These are phyloP conservation scores for Orchestes rusci DNA, from an alignment of 2,888 invertebrate species.

Conservation along the genomic window DNA sequence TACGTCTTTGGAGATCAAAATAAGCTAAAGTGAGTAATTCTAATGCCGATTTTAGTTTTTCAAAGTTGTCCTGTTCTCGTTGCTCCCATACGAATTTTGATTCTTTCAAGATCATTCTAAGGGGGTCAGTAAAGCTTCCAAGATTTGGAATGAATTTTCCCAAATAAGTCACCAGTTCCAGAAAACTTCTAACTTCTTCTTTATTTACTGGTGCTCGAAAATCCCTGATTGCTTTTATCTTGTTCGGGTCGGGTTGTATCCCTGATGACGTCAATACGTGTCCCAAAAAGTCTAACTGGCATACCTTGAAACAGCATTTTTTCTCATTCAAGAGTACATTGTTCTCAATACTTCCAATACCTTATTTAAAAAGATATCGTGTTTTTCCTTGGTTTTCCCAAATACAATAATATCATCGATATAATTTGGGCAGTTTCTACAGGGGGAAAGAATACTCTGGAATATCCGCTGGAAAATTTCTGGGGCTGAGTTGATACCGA, in stretches of 20 bases:
- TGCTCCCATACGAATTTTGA: too few species aligned
- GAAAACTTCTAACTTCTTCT: conserved; percentile 28
- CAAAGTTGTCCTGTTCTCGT: too few species aligned
- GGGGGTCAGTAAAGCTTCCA: conserved; percentile 5
- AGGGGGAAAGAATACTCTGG: conserved; percentile 31
- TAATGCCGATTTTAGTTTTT: too few species aligned
- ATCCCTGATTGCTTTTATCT: conserved; percentile 9
- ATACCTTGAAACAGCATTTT: conserved; percentile 21
- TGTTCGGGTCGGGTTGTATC: conserved; percentile 25
- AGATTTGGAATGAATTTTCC: conserved; percentile 26
- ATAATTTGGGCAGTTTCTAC: conserved; percentile 31
- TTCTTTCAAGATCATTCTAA: too few species aligned
- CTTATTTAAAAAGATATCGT: conserved; percentile 17
- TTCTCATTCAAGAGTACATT: conserved; percentile 21
- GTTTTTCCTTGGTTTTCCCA: conserved; percentile 31
- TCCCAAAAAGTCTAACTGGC: conserved; percentile 16
- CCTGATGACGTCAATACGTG: conserved; percentile 35
- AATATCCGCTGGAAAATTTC: too few species aligned
- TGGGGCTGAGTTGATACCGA: too few species aligned
- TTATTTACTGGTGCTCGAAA: conserved; percentile 28
- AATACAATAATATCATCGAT: conserved; percentile 32
- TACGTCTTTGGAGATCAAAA: conserved; percentile 25
- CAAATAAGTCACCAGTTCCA: conserved; percentile 27
- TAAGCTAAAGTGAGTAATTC: conserved; percentile 25
- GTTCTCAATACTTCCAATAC: conserved; percentile 14